Conservation (phyloP, 2,797 vertebrate species). For the Melopsittacus undulatus region DNA sequence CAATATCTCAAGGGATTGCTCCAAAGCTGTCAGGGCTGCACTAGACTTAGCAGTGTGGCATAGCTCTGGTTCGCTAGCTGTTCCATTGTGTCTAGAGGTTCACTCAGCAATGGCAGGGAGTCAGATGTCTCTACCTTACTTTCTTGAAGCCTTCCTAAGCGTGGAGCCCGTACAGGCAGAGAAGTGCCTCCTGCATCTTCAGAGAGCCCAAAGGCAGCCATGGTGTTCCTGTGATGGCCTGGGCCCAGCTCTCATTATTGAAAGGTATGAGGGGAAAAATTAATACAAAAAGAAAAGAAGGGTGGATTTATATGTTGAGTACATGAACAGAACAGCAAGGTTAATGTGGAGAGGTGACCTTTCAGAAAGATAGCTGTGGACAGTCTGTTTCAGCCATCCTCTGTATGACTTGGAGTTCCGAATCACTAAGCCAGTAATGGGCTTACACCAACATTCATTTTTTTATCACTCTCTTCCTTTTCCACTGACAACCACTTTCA, state of each 20-base stretch:
- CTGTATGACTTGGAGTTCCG: background rate
- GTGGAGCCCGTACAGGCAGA: background rate
- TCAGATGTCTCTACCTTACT: background rate
- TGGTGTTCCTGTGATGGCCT: background rate
- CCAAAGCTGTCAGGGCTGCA: background rate
- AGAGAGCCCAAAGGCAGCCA: rapidly evolving
- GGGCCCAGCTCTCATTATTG: background rate
- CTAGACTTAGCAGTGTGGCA: background rate
- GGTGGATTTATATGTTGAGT: background rate
- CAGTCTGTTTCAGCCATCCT: background rate
- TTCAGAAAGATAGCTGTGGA: background rate
- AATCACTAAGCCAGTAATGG: background rate
- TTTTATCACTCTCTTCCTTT: background rate
- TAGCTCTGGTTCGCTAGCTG: background rate
- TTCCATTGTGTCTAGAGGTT: rapidly evolving
- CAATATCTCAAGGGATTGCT: background rate
- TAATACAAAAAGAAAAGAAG: background rate
- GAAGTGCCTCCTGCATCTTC: background rate
- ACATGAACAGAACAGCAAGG: background rate
- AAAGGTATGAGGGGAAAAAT: background rate
- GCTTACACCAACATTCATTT: background rate
- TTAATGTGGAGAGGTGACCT: background rate
- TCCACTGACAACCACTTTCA: background rate
- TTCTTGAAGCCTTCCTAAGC: background rate
- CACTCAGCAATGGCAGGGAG: background rate